These are phyloP conservation scores for Diorhabda elongata DNA, from an alignment of 1,140 invertebrate genomes.

Conservation along the genomic window DNA sequence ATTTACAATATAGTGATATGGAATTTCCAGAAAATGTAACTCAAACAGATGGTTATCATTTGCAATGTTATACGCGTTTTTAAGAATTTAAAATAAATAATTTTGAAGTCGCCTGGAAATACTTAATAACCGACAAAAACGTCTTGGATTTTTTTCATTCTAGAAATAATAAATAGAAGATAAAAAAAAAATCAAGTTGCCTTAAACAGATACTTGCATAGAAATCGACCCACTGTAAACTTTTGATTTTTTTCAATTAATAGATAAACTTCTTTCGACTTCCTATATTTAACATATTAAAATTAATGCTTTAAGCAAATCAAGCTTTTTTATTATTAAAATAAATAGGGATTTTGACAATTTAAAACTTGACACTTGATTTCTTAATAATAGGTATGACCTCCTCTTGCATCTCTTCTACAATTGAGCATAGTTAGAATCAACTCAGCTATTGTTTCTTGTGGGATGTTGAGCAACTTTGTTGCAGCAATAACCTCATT, in stretches of 20 bases:
- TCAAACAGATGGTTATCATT: slow-evolving; percentile 3
- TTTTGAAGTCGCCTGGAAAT: too few species aligned
- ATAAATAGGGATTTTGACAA: neutral
- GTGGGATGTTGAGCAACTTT: slow-evolving; percentile 18
- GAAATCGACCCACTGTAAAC: too few species aligned
- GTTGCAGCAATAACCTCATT: neutral
- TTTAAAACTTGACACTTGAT: neutral
- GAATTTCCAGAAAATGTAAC: neutral
- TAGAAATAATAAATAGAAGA: too few species aligned
- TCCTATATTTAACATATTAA: neutral
- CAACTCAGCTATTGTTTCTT: slow-evolving; percentile 21
- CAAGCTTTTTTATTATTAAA: neutral
- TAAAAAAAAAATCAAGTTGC: too few species aligned
- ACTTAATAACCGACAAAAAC: too few species aligned
- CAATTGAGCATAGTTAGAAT: slow-evolving; percentile 4
- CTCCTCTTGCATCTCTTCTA: slow-evolving; percentile 10
- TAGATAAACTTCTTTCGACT: neutral
- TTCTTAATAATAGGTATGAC: slow-evolving; percentile 10
- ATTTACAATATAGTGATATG: slow-evolving; percentile 3
- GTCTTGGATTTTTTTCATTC: too few species aligned
- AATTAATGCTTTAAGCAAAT: neutral
- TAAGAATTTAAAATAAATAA: neutral
- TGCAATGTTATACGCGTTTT: neutral
- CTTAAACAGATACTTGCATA: too few species aligned
- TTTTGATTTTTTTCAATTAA: neutral